Base-by-base conservation (phyloP, 2,888 invertebrate genomes). In the Zhengitettix transpicula region DNA sequence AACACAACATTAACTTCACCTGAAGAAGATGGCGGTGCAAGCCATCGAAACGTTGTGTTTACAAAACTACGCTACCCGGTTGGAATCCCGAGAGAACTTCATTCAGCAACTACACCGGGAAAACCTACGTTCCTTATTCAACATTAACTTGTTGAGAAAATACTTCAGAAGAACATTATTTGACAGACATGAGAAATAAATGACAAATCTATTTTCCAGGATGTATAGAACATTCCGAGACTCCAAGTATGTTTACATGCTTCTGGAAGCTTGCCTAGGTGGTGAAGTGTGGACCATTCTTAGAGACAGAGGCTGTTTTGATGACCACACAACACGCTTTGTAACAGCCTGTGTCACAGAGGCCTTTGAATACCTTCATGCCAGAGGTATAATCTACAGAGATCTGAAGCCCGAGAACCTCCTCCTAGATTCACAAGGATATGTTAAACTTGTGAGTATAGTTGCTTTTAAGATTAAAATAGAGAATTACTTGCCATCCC, bases 371-470 rank as follows among this genome's bases (percentile, higher is more conserved):
- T 86, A 85, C 68, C 74, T 86, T 1, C 85, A 86, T 70, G 73
- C 75, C 17, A 73, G 78, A 64, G 80, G 81, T 54, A 81, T 85
- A 58, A 81, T 85, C 58, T 74, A 73, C 65, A 69, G 83, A 62
- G 85, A 86, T 70, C 73, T 86, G 64, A 86, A 85, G 70, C 85
- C 85, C 1, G 85, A 85, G 69, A 85, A 85, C 71, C 74, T 85
- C 42, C 72, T 85, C 51, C 69, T 85, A 14, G 83, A 84, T 65
- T 63, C 68, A 3, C 68, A 73, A 63, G 85, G 85, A 52, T 83
- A 82, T 67, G 81, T 83, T 12, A 85, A 85, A 74, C 71, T 85
- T 70, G 81, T 79, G 65, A 68, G 71, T 67, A 17, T 10, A 58
- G 40, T 55, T 17, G 12, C 2, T 28, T 51, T 28, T 28, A 28